Evolutionary conservation across 1,140 invertebrate species (phyloP).

Genomic region (Sycophaga agraensis): DNA sequence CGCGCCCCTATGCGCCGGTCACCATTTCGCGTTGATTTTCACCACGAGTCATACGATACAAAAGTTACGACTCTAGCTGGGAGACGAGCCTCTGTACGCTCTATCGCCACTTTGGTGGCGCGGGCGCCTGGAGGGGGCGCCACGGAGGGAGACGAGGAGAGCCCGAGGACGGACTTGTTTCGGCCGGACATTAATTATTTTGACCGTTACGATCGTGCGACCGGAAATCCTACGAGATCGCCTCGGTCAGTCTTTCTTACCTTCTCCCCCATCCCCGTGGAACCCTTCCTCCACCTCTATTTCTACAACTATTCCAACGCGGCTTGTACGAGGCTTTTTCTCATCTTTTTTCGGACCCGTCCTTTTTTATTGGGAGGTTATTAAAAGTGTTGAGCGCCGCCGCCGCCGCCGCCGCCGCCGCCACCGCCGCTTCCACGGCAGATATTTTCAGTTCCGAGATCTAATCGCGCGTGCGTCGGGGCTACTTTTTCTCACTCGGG

Average conservation of each 20-base stretch:
- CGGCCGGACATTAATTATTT: conserved; percentile 43
- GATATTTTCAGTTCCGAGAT: conserved; percentile 1
- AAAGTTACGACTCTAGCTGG: conserved; percentile 35
- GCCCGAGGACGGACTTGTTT: conserved; percentile 29
- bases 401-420: too few relatives aligned
- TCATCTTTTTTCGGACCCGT: too few relatives aligned
- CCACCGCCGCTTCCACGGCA: too few relatives aligned
- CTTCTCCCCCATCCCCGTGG: not conserved
- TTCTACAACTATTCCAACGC: not conserved
- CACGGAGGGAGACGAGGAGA: conserved; percentile 13
- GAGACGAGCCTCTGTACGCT: too few relatives aligned
- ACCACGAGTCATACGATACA: conserved; percentile 37
- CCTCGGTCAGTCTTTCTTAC: conserved; percentile 1
- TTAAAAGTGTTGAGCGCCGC: too few relatives aligned
- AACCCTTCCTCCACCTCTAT: not conserved
- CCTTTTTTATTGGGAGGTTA: conserved; percentile 9
- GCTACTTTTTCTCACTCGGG: conserved; percentile 1
- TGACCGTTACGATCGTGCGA: conserved; percentile 45
- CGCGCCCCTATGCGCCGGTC: conserved; percentile 8
- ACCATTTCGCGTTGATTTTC: conserved; percentile 29
- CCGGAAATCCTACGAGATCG: conserved; percentile 40
- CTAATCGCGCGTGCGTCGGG: not conserved
- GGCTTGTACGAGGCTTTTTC: too few relatives aligned
- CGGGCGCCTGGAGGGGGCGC: not conserved
- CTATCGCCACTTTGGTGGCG: too few relatives aligned